Evolutionary conservation across 1,140 invertebrate genomes (phyloP), one percentile per base, ranked within the genome.

Genomic region (Linepithema humile): DNA sequence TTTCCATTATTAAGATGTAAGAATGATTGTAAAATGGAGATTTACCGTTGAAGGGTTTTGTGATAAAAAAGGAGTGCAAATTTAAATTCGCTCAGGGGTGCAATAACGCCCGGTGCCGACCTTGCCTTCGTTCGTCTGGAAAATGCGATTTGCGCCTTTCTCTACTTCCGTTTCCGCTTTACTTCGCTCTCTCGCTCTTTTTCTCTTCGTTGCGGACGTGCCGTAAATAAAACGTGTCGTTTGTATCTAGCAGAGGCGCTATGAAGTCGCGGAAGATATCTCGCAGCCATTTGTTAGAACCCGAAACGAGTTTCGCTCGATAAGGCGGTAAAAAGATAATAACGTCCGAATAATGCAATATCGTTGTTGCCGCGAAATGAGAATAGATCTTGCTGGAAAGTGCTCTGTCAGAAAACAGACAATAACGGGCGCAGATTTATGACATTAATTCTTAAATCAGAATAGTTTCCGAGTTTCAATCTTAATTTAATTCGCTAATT

Each of bases 71-170:
- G 32, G 48, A 26, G 48, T 32, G n/a, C 64, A 12, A 55, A 69
- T 53, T 64, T 62, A 64, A 75, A 45, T 77, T 78, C 20, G 29
- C 15, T 32, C 1, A 40, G 64, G 12, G 12, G 32, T 32, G 40
- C 50, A 26, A 23, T 29, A 10, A 64, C 23, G n/a, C 23, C 70
- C 23, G 26, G 23, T 82, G 57, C 72, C 72, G 65, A 40, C 57
- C 5, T 55, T 59, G 32, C 20, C 43, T 77, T 85, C 72, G 72
- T 88, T 87, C 82, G 64, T 29, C 78, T 75, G 85, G 75, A 87
- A 89, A 85, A 62, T 82, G 65, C 85, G 82, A 85, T 85, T 89
- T 80, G 70, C 72, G 72, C 83, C 75, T 70, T 73, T 53, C 29
- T 62, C 48, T 55, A 53, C 59, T 67, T 78, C 64, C 67, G 15